These are phyloP conservation scores for Ceratoteleas bidentatus DNA, from an alignment of 1,140 invertebrate genomes.

Conservation along the genomic window DNA sequence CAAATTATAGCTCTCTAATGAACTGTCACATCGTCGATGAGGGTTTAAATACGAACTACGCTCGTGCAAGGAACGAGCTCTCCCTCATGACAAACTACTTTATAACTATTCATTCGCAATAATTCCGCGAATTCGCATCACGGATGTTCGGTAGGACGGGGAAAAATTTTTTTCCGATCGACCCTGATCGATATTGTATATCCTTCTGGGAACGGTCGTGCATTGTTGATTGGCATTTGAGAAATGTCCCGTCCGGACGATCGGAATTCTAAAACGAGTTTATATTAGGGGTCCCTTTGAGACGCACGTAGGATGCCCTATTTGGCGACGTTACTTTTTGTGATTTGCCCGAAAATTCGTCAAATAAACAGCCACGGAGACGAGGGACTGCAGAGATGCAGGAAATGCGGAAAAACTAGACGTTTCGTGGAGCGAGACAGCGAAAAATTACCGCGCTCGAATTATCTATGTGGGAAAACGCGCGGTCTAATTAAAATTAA, in stretches of 20 bases:
- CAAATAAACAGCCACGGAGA: neutral
- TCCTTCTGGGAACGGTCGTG: slow-evolving; percentile 34
- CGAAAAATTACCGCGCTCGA: too few species aligned
- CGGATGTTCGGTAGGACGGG: slow-evolving; percentile 8
- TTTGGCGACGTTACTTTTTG: slow-evolving; percentile 35
- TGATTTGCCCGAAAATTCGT: slow-evolving; percentile 31
- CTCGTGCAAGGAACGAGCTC: slow-evolving; percentile 18
- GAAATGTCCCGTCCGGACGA: slow-evolving; percentile 54
- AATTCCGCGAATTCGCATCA: slow-evolving; percentile 27
- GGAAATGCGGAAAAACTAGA: slow-evolving; percentile 5
- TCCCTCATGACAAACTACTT: slow-evolving; percentile 34
- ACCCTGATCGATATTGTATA: slow-evolving; percentile 38
- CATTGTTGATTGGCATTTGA: slow-evolving; percentile 57
- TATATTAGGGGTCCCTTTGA: slow-evolving; percentile 26
- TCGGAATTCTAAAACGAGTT: slow-evolving; percentile 50
- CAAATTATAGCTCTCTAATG: slow-evolving; percentile 51
- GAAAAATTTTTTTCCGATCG: slow-evolving; percentile 15
- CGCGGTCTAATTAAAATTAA: slow-evolving; percentile 17
- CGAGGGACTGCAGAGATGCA: neutral
- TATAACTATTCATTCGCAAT: slow-evolving; percentile 42
- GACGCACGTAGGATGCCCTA: slow-evolving; percentile 26
- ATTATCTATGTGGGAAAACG: too few species aligned
- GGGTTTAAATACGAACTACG: slow-evolving; percentile 44
- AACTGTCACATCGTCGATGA: slow-evolving; percentile 25
- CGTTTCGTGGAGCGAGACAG: too few species aligned